phyloP scores from a whole-genome alignment of 2,113 vertebrate genomes.

The Anas platyrhynchos region DNA sequence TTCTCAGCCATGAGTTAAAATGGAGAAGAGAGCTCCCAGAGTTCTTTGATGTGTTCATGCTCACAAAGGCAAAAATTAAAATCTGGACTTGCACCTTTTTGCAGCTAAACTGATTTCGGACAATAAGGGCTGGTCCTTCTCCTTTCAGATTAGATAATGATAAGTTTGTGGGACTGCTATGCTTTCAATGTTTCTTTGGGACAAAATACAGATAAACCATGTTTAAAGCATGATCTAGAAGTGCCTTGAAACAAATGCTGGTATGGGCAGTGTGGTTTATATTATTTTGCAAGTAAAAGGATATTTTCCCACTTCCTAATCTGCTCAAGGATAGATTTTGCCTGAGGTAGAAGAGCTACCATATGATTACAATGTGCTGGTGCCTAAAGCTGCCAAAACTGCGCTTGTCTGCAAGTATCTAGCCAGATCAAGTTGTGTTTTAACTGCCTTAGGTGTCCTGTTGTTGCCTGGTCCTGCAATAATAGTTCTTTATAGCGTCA shows the following conservation, averaged over 20 bases:
- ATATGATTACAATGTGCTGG: background rate
- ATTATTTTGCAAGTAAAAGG: background rate
- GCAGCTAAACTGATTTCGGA: background rate
- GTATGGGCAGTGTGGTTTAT: background rate
- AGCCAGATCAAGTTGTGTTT: background rate
- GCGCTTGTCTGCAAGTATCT: background rate
- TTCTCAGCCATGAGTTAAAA: background rate
- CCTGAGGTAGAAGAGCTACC: background rate
- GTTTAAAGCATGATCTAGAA: background rate
- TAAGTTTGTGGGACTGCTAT: background rate
- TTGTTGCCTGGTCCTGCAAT: background rate
- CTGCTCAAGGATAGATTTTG: accelerated
- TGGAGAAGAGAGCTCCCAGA: background rate
- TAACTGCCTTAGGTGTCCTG: background rate
- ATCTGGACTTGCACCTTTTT: background rate
- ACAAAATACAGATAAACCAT: background rate
- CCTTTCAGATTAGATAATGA: background rate
- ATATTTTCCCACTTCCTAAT: background rate
- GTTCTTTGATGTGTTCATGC: background rate
- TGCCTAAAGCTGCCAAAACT: background rate
- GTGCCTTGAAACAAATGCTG: background rate
- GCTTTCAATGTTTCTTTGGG: background rate
- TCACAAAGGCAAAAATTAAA: background rate
- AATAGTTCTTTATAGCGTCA: background rate
- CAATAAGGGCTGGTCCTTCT: background rate